A percentile compares a stretch with the other conserved stretches of the same genome.
phyloP scores from a whole-genome alignment of 2,797 vertebrate genomes.

The Pseudochaenichthys georgianus region DNA sequence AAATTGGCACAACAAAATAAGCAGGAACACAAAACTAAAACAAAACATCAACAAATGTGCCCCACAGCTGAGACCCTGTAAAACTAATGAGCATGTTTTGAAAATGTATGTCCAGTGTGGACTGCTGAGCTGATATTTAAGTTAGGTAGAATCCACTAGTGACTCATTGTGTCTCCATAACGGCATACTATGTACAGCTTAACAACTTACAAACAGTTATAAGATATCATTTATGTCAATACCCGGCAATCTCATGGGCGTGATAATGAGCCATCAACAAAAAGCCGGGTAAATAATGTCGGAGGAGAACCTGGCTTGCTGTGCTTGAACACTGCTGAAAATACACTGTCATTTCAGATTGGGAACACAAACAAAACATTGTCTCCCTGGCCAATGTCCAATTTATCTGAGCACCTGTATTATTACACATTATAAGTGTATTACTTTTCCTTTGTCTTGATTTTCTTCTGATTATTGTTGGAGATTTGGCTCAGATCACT shows the following conservation, averaged over 20 bases:
- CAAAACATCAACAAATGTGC: slow-evolving; percentile 59
- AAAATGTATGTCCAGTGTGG: slow-evolving; percentile 35
- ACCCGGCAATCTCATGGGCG: slow-evolving; percentile 39
- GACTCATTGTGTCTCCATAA: slow-evolving; percentile 27
- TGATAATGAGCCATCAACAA: slow-evolving; percentile 61
- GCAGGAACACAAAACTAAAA: slow-evolving; percentile 42
- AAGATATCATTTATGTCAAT: slow-evolving; percentile 61
- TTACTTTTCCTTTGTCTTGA: slow-evolving; percentile 14
- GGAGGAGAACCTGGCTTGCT: slow-evolving; percentile 32
- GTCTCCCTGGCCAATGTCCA: slow-evolving; percentile 22
- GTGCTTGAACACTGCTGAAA: slow-evolving; percentile 26
- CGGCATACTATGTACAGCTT: slow-evolving; percentile 41
- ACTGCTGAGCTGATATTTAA: slow-evolving; percentile 30
- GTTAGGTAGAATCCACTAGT: slow-evolving; percentile 37
- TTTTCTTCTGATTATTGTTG: slow-evolving; percentile 19
- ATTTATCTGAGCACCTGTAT: slow-evolving; percentile 27
- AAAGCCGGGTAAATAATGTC: slow-evolving; percentile 37
- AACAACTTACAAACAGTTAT: slow-evolving; percentile 48
- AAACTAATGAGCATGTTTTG: slow-evolving; percentile 52
- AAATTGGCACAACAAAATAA: slow-evolving; percentile 54
- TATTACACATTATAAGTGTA: neutral
- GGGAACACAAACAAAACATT: slow-evolving; percentile 29
- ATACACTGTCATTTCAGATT: slow-evolving; percentile 46
- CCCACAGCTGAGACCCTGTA: slow-evolving; percentile 45
- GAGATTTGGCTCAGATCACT: slow-evolving; percentile 33